phyloP scores from a whole-genome alignment of 30 jellyfish, hydroid and myxozoan species.

The Hydractinia echinata region DNA sequence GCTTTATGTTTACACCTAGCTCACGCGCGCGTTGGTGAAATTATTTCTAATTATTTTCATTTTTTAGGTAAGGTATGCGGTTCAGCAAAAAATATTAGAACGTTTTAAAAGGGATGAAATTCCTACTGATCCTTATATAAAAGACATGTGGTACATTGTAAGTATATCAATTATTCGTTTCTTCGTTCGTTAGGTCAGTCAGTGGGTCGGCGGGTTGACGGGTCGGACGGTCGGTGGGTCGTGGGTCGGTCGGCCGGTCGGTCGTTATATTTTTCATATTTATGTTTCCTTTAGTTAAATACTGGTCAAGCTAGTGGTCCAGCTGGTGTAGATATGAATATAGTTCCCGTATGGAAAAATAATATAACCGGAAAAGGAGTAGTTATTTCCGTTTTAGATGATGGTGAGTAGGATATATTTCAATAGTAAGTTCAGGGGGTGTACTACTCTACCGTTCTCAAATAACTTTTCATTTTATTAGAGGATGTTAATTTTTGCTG shows the following conservation, averaged over 20 bases:
- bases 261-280: not conserved
- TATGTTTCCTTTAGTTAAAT: conserved; percentile 49
- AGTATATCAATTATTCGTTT: conserved; percentile 13
- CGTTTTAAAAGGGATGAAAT: conserved; percentile 68
- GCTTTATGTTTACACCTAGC: no score
- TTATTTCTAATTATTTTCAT: not conserved
- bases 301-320: conserved; percentile 99
- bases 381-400: conserved; percentile 94
- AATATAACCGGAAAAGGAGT: conserved; percentile 93
- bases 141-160: conserved; percentile 95
- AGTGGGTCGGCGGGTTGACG: no score
- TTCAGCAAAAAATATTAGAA: conserved; percentile 78
- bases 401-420: conserved; percentile 39
- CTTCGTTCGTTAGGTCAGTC: no score
- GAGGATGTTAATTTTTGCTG: not conserved
- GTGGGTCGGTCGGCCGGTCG: no score
- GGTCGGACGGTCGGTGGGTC: no score
- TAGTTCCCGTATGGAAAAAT: conserved; percentile 89
- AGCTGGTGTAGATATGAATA: conserved; percentile 94
- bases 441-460: not conserved
- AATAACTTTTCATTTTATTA: not conserved
- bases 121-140: conserved; percentile 90
- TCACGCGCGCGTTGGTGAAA: no score
- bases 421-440: not conserved
- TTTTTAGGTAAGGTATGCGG: conserved; percentile 75